phyloP scores from a whole-genome alignment of 92 coral and sea anemone species.

The Actinostola sp. region DNA sequence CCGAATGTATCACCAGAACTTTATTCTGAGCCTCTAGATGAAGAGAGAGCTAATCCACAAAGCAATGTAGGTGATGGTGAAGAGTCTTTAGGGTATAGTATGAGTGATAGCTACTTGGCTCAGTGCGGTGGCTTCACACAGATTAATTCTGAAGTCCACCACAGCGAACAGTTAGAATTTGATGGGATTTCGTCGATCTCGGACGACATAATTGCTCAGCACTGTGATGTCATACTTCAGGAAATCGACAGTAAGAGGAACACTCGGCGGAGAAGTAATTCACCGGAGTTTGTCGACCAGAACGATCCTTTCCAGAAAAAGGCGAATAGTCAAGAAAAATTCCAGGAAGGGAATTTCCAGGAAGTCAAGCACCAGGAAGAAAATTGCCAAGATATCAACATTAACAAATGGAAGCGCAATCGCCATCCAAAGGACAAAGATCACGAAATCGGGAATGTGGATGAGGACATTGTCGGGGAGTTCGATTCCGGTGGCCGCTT shows the following conservation, averaged over 20 bases:
- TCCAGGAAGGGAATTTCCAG: neutral
- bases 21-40: constrained; percentile 81
- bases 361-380: neutral
- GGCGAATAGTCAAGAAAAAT: neutral
- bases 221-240: constrained; percentile 7
- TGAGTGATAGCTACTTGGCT: constrained; percentile 79
- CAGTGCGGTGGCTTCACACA: constrained; percentile 58
- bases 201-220: constrained; percentile 14
- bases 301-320: neutral
- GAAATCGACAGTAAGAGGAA: neutral
- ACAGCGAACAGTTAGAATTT: neutral
- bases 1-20: constrained; percentile 59
- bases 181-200: constrained; percentile 17
- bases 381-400: neutral
- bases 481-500: constrained; percentile 58
- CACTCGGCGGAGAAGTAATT: neutral
- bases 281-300: neutral
- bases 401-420: neutral
- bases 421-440: neutral
- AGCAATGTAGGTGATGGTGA: constrained; percentile 2
- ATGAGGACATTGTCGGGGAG: constrained; percentile 57
- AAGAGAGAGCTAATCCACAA: constrained; percentile 24
- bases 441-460: neutral
- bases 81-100: constrained; percentile 66
- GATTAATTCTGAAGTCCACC: neutral